Conservation (phyloP, 2,797 vertebrate genomes). For the Clarias laeviceps region DNA sequence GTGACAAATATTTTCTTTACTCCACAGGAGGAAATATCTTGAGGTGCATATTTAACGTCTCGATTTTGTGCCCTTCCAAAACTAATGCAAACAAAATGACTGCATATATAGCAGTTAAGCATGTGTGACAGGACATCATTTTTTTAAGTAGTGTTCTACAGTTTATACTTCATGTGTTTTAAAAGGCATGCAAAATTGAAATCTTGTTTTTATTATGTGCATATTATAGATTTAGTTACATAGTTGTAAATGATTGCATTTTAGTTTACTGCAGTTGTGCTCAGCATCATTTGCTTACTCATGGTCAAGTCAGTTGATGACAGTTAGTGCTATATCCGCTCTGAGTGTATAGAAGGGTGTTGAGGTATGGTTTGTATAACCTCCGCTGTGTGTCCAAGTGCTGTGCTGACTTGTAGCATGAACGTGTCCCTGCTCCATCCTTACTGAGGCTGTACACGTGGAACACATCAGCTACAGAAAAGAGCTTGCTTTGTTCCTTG, state of each 20-base stretch:
- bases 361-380: constrained; percentile 19
- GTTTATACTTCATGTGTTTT: constrained; percentile 29
- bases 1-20: constrained; percentile 67
- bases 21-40: constrained; percentile 60
- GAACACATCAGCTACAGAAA: constrained; percentile 69
- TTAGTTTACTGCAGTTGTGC: background rate
- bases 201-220: background rate
- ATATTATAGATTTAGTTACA: constrained; percentile 8
- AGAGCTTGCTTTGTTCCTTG: constrained; percentile 69
- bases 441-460: constrained; percentile 67
- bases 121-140: background rate
- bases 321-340: background rate
- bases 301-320: background rate
- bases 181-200: background rate
- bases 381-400: background rate
- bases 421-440: constrained; percentile 49
- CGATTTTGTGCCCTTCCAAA: constrained; percentile 52
- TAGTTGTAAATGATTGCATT: constrained; percentile 21
- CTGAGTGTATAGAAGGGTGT: background rate
- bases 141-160: constrained; percentile 11
- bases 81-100: constrained; percentile 60
- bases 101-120: constrained; percentile 59
- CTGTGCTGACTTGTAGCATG: constrained; percentile 31
- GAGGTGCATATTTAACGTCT: constrained; percentile 52
- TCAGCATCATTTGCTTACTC: background rate